Conservation (phyloP, 2,113 vertebrate genomes). For the Planiliza haematocheilus region DNA sequence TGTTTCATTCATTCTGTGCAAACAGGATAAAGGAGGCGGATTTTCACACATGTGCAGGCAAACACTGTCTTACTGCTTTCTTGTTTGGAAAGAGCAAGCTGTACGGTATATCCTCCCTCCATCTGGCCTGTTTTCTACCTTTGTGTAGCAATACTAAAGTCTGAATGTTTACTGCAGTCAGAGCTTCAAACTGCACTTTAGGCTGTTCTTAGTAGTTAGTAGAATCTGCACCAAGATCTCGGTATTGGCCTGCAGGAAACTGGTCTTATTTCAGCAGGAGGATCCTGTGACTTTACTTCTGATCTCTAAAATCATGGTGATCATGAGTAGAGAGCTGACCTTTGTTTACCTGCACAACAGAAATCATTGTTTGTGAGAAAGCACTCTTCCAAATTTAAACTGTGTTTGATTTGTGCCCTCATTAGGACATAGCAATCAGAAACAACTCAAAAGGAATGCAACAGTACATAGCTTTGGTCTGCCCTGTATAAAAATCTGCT, state of each 20-base stretch:
- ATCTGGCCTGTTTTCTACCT: neutral
- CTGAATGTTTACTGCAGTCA: neutral
- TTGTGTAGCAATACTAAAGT: neutral
- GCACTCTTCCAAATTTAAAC: neutral
- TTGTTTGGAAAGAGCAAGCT: neutral
- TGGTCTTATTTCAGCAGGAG: neutral
- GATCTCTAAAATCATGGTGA: slow-evolving; percentile 1
- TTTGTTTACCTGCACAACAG: slow-evolving; percentile 14
- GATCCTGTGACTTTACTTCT: slow-evolving; percentile 43
- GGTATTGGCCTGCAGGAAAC: neutral
- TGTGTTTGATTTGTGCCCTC: neutral
- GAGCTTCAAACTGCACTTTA: neutral
- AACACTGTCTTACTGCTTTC: neutral
- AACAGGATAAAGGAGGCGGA: neutral
- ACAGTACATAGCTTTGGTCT: neutral
- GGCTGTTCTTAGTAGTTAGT: slow-evolving; percentile 18
- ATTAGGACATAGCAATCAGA: neutral
- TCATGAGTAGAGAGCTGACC: neutral
- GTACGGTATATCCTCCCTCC: too few species aligned
- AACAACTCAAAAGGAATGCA: neutral
- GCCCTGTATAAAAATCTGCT: too few species aligned
- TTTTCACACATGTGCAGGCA: neutral
- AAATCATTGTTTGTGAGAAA: neutral
- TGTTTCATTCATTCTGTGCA: neutral
- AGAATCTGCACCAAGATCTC: too few species aligned